A percentile compares a stretch with the other conserved stretches of the same genome.
Conservation (phyloP, 1,140 invertebrate species). For the Watersipora subatra region DNA sequence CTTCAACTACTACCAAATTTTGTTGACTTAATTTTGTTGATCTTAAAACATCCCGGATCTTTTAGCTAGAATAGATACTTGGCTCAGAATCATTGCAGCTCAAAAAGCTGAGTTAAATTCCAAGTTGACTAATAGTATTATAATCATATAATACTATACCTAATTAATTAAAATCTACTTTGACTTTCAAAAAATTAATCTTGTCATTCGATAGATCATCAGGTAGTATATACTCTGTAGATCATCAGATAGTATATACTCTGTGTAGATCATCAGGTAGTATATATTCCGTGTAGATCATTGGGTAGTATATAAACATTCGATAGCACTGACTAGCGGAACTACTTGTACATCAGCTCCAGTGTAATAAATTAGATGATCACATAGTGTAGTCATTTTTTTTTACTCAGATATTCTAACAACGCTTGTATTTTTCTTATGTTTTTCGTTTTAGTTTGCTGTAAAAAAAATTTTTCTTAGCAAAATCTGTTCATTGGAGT, state of each 20-base stretch:
- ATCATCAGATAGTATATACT: no score
- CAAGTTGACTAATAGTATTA: no score
- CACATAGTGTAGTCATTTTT: neutral
- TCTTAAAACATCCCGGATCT: no score
- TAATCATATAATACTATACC: no score
- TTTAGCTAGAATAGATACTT: neutral
- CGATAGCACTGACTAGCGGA: constrained; percentile 5
- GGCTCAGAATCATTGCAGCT: constrained; percentile 3
- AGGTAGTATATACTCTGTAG: no score
- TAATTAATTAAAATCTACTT: no score
- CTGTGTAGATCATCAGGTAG: no score
- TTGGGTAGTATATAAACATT: no score
- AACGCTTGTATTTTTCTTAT: neutral
- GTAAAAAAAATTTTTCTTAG: constrained; percentile 1
- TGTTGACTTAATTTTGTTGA: no score
- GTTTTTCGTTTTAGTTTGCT: constrained; percentile 3
- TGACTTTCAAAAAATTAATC: constrained; percentile 10
- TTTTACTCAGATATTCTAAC: neutral
- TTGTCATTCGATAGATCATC: constrained; percentile 3
- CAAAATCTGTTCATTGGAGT: neutral
- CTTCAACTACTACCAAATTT: no score
- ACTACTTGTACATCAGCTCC: constrained; percentile 11
- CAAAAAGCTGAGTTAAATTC: constrained; percentile 11
- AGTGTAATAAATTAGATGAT: constrained; percentile 10
- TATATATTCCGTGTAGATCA: no score